Evolutionary conservation across 2,797 vertebrate species (phyloP).

Genomic region (Telmatherina bonti): DNA sequence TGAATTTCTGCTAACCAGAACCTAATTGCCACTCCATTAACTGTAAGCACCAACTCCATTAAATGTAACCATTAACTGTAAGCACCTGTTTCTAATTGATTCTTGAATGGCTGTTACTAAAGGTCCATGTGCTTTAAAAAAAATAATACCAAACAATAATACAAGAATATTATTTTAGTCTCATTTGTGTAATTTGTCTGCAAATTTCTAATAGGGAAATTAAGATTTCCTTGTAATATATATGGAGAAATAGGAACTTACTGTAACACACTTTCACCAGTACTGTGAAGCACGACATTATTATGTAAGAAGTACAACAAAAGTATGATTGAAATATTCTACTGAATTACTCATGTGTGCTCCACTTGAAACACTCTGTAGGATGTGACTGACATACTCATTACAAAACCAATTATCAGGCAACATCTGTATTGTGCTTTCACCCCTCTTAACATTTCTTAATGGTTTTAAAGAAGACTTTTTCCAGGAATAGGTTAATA

Average conservation of each 20-base stretch:
- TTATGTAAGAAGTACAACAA: not conserved
- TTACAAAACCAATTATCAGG: conserved; percentile 45
- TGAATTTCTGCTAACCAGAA: not conserved
- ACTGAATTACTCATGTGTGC: not conserved
- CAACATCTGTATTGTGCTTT: conserved; percentile 47
- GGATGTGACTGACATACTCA: conserved; percentile 35
- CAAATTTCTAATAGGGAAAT: not conserved
- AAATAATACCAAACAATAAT: not conserved
- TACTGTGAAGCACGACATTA: not conserved
- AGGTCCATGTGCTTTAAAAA: not conserved
- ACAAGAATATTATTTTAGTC: not conserved
- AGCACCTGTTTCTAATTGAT: not conserved
- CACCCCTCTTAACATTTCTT: conserved; percentile 41
- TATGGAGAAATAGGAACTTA: not conserved
- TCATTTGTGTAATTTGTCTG: not conserved
- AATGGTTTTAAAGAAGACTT: conserved; percentile 45
- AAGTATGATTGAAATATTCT: conserved; percentile 15
- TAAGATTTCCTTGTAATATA: not conserved
- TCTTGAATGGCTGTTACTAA: not conserved
- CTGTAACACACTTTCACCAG: not conserved
- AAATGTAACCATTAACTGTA: not conserved
- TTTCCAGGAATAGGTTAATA: conserved; percentile 32
- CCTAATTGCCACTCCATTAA: not conserved
- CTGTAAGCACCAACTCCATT: not conserved
- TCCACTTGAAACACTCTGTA: conserved; percentile 2